Evolutionary conservation across 2,888 invertebrate species (phyloP), one percentile per base, ranked within the genome.

Genomic region (Epistrophella euchroma): DNA sequence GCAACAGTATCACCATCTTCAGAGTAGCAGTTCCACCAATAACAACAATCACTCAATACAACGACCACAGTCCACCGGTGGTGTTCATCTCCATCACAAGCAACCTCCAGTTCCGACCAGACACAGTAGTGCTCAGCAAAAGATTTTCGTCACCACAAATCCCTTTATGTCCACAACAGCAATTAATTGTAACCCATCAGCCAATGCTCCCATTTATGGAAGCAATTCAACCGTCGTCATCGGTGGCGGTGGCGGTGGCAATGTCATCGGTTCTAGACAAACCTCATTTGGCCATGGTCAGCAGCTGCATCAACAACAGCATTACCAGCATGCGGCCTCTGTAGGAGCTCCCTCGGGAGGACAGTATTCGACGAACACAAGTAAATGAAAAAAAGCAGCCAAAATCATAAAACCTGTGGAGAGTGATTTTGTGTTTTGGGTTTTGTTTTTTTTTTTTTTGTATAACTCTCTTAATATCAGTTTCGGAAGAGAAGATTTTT

Each of bases 81-180:
- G 62, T 52, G 72, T 88, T 43, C 88, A 86, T 45, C 76, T 64
- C 19, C 88, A 89, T 47, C 88, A 90, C 19, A 90, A 91, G 11
- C 91, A 91, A 78, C 91, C 91, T 43, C 92, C 91, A 9, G 89
- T 91, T 81, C 91, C 91, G 37, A 90, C 91, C 70, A 91, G 91
- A 13, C 92, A 92, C 88, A 91, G 92, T 70, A 92, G 91, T 88
- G 91, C 91, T 68, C 92, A 92, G 86, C 92, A 92, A 88, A 92
- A 92, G 89, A 92, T 92, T 88, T 91, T 92, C 89, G 92, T 92
- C 68, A 91, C 92, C n/a, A 92, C 92, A 82, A 92, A 92, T 91
- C 93, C 93, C 73, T 92, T 92, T 83, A 91, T 92, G 88, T 92
- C 92, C 83, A 92, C 92, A 35, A 92, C 92, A 15, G 90, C 92